Evolutionary conservation across 1,140 invertebrate genomes (phyloP).

Genomic region (Brachionus sp.): DNA sequence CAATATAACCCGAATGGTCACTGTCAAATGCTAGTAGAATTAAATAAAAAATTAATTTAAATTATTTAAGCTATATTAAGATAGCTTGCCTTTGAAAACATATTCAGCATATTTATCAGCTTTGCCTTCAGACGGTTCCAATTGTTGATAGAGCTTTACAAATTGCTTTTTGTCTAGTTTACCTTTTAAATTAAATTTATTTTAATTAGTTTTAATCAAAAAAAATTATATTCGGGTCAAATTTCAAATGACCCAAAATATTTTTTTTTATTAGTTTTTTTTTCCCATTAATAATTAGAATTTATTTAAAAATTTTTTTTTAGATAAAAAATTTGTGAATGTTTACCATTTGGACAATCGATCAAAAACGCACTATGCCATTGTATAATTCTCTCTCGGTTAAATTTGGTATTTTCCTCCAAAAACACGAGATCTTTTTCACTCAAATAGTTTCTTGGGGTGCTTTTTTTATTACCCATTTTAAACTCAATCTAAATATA

Average conservation of each 20-base stretch:
- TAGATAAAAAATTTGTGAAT: not conserved
- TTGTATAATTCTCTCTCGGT: slow-evolving; percentile 41
- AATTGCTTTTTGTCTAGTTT: slow-evolving; percentile 46
- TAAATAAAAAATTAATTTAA: not conserved
- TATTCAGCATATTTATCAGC: slow-evolving; percentile 46
- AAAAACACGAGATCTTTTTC: slow-evolving; percentile 44
- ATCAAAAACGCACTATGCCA: slow-evolving; percentile 43
- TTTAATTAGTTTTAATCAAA: not conserved
- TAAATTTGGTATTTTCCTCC: slow-evolving; percentile 42
- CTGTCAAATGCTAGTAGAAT: slow-evolving; percentile 9
- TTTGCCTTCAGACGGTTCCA: slow-evolving; percentile 42
- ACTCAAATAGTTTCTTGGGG: slow-evolving; percentile 32
- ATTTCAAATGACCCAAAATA: not conserved
- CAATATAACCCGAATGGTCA: slow-evolving; percentile 41
- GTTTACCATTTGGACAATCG: slow-evolving; percentile 39
- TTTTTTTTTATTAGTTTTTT: too few relatives aligned
- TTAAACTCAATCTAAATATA: not conserved
- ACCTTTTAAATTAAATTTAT: not conserved
- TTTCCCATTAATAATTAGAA: too few relatives aligned
- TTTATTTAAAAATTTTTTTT: too few relatives aligned
- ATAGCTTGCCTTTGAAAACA: slow-evolving; percentile 34
- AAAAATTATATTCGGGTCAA: not conserved
- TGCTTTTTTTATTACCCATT: slow-evolving; percentile 44
- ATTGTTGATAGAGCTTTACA: slow-evolving; percentile 29
- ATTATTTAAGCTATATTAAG: not conserved